Evolutionary conservation across 2,797 vertebrate genomes (phyloP).

Genomic region (Odontamblyopus rebecca): DNA sequence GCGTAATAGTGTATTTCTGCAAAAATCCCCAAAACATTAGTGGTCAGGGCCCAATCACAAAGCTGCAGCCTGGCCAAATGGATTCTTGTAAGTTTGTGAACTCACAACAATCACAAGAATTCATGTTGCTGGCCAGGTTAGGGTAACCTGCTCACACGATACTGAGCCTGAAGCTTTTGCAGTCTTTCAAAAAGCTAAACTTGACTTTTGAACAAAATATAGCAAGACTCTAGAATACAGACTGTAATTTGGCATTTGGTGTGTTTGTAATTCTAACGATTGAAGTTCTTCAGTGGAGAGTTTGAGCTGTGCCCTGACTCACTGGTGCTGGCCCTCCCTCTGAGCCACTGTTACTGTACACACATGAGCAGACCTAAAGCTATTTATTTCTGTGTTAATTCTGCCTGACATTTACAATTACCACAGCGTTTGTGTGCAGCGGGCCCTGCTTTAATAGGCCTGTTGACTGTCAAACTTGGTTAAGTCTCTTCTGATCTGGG

Average conservation of each 20-base stretch:
- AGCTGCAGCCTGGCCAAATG: too few relatives aligned
- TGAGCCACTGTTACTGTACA: conserved; percentile 44
- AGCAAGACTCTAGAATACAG: too few relatives aligned
- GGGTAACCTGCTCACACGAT: not conserved
- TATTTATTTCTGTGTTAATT: conserved; percentile 81
- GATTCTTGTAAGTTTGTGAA: too few relatives aligned
- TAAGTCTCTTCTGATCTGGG: conserved; percentile 72
- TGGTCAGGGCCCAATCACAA: too few relatives aligned
- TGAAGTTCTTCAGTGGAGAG: conserved; percentile 15
- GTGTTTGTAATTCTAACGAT: not conserved
- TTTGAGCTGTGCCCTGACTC: conserved; percentile 50
- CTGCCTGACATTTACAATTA: conserved; percentile 84
- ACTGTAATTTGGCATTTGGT: not conserved
- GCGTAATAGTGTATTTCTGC: too few relatives aligned
- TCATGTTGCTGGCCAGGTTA: too few relatives aligned
- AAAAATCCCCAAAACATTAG: too few relatives aligned
- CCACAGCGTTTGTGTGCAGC: conserved; percentile 77
- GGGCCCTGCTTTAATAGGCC: conserved; percentile 74
- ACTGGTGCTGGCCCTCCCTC: conserved; percentile 30
- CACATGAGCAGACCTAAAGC: conserved; percentile 59
- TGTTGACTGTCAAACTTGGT: conserved; percentile 83
- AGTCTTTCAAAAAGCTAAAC: too few relatives aligned
- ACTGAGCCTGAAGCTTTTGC: not conserved
- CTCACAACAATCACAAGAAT: too few relatives aligned
- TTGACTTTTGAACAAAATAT: too few relatives aligned